Base-by-base conservation (phyloP, 2,888 invertebrate genomes). In the Thecocarcelia acutangulata region DNA sequence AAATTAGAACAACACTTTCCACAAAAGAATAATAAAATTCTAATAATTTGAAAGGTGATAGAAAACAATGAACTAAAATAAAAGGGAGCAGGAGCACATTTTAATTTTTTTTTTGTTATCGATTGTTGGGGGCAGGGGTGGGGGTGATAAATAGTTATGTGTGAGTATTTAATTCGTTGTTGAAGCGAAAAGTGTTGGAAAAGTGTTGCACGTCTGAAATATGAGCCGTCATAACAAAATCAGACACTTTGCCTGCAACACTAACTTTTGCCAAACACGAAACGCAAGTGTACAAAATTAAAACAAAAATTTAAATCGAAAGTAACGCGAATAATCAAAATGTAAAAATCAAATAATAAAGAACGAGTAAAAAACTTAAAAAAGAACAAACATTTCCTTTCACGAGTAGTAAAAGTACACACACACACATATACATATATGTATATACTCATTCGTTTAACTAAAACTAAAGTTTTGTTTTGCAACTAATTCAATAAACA, bases 201-300 rank as follows among this genome's bases (percentile, higher is more conserved):
- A 82, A 78, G 82, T 70, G 82, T 78, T 82, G 82, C 78, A 70
- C 78, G 70, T 72, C 52, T 82, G 78, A 82, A 75, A 82, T 82
- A 82, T 75, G 74, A 78, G 74, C 82, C 75, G 82, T 82, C 82
- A 82, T 82, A 82, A 82, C 78, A 75, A 78, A 66, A 54, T 78
- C 70, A 75, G 82, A 82, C 82, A 82, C 82, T 82, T 82, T 82
- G 78, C 78, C 75, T 75, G 78, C 56, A 78, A 68, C 82, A 82
- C 75, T 66, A 66, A 70, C 74, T 54, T 75, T 78, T 70, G 15
- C 59, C 42, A 70, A 75, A 28, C 82, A 78, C 78, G 82, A 78
- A 78, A 78, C 82, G 82, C 78, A 75, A 78, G 54, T 33, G 33
- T 8, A 33, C 6, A 33, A 33, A 33, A 33, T 33, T 33, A 69